Evolutionary conservation across 2,113 vertebrate genomes (phyloP).

Genomic region (Salvelinus fontinalis): DNA sequence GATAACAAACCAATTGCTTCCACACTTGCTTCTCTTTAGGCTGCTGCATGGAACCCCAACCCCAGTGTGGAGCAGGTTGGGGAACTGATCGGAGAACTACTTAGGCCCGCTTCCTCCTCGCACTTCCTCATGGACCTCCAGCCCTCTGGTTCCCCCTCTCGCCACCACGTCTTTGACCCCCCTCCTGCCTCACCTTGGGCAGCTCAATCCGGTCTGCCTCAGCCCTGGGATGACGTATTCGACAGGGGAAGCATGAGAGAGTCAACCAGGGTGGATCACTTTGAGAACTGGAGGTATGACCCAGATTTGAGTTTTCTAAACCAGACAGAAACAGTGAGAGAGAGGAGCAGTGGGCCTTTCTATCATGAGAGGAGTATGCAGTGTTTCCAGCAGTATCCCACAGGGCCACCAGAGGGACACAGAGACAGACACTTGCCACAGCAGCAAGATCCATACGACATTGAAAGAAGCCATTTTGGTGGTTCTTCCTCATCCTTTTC

Average conservation of each 20-base stretch:
- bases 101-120: slow-evolving; percentile 29
- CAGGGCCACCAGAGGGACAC: not conserved
- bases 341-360: slow-evolving; percentile 7
- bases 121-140: slow-evolving; percentile 44
- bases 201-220: slow-evolving; percentile 14
- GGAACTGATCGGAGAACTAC: slow-evolving; percentile 34
- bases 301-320: slow-evolving; percentile 35
- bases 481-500: slow-evolving; percentile 13
- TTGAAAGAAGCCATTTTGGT: slow-evolving; percentile 18
- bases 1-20: not conserved
- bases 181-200: slow-evolving; percentile 17
- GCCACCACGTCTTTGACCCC: slow-evolving; percentile 22
- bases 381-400: slow-evolving; percentile 21
- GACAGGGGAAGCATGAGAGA: slow-evolving; percentile 22
- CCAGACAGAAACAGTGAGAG: slow-evolving; percentile 15
- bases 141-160: slow-evolving; percentile 8
- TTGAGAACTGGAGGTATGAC: slow-evolving; percentile 33
- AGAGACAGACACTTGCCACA: slow-evolving; percentile 15
- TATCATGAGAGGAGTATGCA: slow-evolving; percentile 11
- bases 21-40: slow-evolving; percentile 46
- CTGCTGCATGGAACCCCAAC: slow-evolving; percentile 31
- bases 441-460: slow-evolving; percentile 31
- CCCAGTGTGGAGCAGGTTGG: slow-evolving; percentile 24
- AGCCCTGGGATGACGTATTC: slow-evolving; percentile 26
- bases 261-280: slow-evolving; percentile 20